Evolutionary conservation across 2,888 invertebrate genomes (phyloP).

Genomic region (Thera obeliscata): DNA sequence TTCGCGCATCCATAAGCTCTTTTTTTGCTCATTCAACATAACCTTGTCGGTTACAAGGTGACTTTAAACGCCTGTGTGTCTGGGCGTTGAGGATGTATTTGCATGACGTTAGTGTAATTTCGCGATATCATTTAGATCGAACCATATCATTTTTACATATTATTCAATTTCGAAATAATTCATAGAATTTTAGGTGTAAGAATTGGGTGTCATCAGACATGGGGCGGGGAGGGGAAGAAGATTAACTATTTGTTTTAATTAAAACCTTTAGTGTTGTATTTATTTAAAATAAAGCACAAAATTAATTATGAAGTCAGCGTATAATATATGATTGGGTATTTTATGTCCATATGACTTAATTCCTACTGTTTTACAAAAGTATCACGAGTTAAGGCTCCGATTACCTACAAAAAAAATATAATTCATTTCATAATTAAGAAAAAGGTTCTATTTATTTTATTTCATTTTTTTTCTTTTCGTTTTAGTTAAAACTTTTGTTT

Average conservation of each 20-base stretch:
- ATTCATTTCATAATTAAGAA: not conserved
- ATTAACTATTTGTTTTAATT: not conserved
- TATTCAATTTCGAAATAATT: conserved; percentile 53
- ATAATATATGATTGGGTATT: not conserved
- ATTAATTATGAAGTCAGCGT: not conserved
- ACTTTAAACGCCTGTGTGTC: conserved; percentile 80
- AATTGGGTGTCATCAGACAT: conserved; percentile 35
- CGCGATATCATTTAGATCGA: conserved; percentile 71
- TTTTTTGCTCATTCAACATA: conserved; percentile 80
- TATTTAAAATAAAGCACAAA: not conserved
- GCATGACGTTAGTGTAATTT: conserved; percentile 74
- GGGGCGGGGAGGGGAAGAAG: not conserved
- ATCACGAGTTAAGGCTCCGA: not conserved
- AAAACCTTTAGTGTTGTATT: not conserved
- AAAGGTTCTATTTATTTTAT: not conserved
- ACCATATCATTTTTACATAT: conserved; percentile 79
- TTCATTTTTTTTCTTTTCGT: not conserved
- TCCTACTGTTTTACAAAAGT: not conserved
- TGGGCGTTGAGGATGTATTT: conserved; percentile 80
- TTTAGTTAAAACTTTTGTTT: not conserved
- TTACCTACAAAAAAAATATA: not conserved
- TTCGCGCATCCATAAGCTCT: conserved; percentile 66
- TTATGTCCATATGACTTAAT: conserved; percentile 40
- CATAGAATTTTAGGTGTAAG: conserved; percentile 57
- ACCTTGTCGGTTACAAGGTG: conserved; percentile 82